phyloP scores from a whole-genome alignment of 2,113 vertebrate genomes.

The Nasalis larvatus region DNA sequence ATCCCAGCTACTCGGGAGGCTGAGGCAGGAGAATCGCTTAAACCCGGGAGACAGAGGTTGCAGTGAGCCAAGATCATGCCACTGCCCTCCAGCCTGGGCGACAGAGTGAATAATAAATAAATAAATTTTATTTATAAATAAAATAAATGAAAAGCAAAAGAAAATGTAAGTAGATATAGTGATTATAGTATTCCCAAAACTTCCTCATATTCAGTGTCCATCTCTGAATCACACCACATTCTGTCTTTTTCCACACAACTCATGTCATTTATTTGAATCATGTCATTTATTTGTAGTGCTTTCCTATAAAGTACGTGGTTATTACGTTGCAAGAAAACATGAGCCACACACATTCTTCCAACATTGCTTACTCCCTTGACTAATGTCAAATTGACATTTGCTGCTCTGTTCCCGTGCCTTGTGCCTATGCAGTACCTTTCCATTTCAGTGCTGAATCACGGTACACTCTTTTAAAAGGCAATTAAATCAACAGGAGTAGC shows the following conservation, averaged over 20 bases:
- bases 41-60: too few species aligned
- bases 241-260: not conserved
- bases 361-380: not conserved
- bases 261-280: not conserved
- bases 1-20: too few species aligned
- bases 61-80: too few species aligned
- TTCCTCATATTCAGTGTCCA: not conserved
- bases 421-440: not conserved
- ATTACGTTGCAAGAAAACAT: not conserved
- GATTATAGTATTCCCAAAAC: not conserved
- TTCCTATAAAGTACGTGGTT: not conserved
- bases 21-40: too few species aligned
- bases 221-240: not conserved
- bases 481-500: not conserved
- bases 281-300: not conserved
- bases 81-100: too few species aligned
- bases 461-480: not conserved
- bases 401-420: not conserved
- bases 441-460: not conserved
- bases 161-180: not conserved
- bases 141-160: not conserved
- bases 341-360: not conserved
- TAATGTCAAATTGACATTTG: not conserved
- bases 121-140: too few species aligned
- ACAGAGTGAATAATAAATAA: too few species aligned